phyloP scores from a whole-genome alignment of 1,140 invertebrate species.

The Formica exsecta region DNA sequence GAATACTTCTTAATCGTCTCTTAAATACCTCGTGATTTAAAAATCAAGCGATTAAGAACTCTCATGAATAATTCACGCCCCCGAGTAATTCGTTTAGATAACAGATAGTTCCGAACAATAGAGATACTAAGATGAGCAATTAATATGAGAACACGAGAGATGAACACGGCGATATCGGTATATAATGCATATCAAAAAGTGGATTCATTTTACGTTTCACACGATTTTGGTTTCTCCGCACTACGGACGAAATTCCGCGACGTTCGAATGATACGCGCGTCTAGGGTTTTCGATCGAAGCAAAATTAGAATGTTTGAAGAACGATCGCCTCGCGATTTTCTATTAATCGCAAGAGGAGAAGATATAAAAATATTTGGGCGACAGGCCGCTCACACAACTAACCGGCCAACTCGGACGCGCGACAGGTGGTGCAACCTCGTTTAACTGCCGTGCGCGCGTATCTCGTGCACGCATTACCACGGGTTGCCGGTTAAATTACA shows the following conservation, averaged over 20 bases:
- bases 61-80: slow-evolving; percentile 22
- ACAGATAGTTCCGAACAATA: background rate
- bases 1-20: too few relatives aligned
- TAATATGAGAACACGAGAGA: background rate
- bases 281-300: background rate
- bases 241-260: background rate
- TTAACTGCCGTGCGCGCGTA: slow-evolving; percentile 38
- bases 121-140: background rate
- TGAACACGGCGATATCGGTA: too few relatives aligned
- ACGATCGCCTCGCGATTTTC: background rate
- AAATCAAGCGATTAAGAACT: background rate
- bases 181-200: too few relatives aligned
- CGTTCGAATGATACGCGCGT: background rate
- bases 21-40: background rate
- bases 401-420: slow-evolving; percentile 30
- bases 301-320: too few relatives aligned
- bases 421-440: slow-evolving; percentile 53
- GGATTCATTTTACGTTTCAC: too few relatives aligned
- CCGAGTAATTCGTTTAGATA: background rate
- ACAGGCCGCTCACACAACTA: background rate
- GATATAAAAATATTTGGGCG: slow-evolving; percentile 2
- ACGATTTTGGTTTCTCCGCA: background rate
- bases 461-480: slow-evolving; percentile 21
- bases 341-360: background rate
- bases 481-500: slow-evolving; percentile 57